A percentile compares a stretch with the other conserved stretches of the same genome.
These are phyloP conservation scores for Paelopatides confundens DNA, from an alignment of 53 echinoderm and acorn worm species.

Conservation along the genomic window DNA sequence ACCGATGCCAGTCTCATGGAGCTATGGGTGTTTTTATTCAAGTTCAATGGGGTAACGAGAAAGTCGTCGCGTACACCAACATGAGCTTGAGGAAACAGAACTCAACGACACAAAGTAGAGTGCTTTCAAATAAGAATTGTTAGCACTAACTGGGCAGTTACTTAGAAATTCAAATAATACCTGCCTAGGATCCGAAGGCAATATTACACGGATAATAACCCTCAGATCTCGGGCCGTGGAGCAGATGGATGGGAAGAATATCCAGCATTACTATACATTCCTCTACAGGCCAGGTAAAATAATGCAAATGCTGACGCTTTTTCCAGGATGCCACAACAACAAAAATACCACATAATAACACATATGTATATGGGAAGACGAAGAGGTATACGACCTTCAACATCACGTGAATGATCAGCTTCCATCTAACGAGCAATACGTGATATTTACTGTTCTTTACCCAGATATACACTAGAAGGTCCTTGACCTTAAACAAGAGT, in stretches of 20 bases:
- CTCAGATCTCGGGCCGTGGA: background rate
- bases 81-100: conserved; percentile 42
- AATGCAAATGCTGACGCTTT: conserved; percentile 43
- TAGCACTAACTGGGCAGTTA: conserved; percentile 68
- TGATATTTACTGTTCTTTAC: background rate
- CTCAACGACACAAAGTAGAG: conserved; percentile 57
- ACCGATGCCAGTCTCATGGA: conserved; percentile 71
- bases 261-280: background rate
- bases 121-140: conserved; percentile 59
- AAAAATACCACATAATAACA: background rate
- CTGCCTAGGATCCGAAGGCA: background rate
- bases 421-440: background rate
- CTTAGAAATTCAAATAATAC: conserved; percentile 43
- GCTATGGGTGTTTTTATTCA: conserved; percentile 55
- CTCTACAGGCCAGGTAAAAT: background rate
- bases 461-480: background rate
- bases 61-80: conserved; percentile 67
- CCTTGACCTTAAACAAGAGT: background rate
- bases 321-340: too few species aligned
- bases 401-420: background rate
- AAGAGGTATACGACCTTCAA: background rate
- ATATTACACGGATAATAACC: conserved; percentile 31
- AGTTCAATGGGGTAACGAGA: conserved; percentile 9
- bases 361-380: background rate
- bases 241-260: conserved; percentile 14